A percentile compares a stretch with the other conserved stretches of the same genome.
phyloP scores from a whole-genome alignment of 30 jellyfish, hydroid and myxozoan genomes.

The Cassiopea xamachana region DNA sequence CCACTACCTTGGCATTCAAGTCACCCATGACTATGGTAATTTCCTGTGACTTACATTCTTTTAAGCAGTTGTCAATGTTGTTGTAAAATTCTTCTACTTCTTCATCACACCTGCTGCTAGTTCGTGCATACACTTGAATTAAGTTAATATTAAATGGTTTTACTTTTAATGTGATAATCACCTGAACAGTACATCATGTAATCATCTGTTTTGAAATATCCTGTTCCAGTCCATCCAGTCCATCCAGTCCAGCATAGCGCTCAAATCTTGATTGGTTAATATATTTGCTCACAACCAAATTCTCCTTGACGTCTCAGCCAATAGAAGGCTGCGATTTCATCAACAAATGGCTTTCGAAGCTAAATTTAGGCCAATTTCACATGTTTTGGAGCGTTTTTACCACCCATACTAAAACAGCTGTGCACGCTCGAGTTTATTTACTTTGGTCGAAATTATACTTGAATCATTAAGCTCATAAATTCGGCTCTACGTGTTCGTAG shows the following conservation, averaged over 20 bases:
- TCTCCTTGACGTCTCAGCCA: background rate
- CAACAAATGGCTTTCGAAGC: too few species aligned
- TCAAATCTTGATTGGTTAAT: background rate
- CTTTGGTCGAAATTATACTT: background rate
- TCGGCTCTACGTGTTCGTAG: too few species aligned
- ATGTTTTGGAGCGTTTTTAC: too few species aligned
- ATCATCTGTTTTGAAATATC: too few species aligned
- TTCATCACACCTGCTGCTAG: conserved; percentile 27
- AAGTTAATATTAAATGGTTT: conserved; percentile 12
- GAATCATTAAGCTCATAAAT: too few species aligned
- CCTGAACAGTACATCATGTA: too few species aligned
- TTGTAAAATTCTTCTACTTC: conserved; percentile 32
- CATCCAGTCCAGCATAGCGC: too few species aligned
- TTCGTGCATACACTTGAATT: conserved; percentile 42
- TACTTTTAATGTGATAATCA: conserved; percentile 7
- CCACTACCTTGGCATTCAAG: conserved; percentile 36
- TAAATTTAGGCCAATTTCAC: too few species aligned
- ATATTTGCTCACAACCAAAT: conserved; percentile 9
- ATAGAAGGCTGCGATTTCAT: too few species aligned
- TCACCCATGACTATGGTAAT: conserved; percentile 56
- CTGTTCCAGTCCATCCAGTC: too few species aligned
- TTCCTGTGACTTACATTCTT: conserved; percentile 17
- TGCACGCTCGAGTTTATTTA: background rate
- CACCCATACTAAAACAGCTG: too few species aligned
- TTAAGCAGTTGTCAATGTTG: background rate